A percentile compares a stretch with the other conserved stretches of the same genome.
Conservation (phyloP, 23 tunicate genomes). For the Clavelina lepadiformis region DNA sequence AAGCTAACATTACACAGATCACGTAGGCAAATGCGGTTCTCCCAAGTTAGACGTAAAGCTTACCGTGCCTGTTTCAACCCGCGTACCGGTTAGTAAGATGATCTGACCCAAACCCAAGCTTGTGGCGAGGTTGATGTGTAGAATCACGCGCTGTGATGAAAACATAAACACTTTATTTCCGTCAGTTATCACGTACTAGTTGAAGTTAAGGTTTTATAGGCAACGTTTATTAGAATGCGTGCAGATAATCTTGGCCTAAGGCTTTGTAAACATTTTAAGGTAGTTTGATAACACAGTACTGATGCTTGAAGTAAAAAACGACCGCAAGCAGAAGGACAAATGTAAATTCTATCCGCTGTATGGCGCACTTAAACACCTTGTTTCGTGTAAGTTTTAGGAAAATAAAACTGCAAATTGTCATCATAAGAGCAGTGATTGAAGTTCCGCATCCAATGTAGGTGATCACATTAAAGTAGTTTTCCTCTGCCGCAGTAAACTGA, state of each 20-base stretch:
- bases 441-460: constrained; percentile 89
- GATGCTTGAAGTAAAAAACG: not conserved
- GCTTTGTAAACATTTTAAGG: not conserved
- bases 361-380: constrained; percentile 28
- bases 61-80: constrained; percentile 51
- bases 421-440: constrained; percentile 74
- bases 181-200: not conserved
- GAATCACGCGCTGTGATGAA: constrained; percentile 46
- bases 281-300: not conserved
- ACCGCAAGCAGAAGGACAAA: not conserved
- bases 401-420: constrained; percentile 60
- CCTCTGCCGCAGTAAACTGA: constrained; percentile 48
- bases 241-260: not conserved
- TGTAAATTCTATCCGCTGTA: not conserved
- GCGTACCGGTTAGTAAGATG: constrained; percentile 61
- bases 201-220: not conserved
- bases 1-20: not conserved
- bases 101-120: constrained; percentile 77
- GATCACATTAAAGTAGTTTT: constrained; percentile 49
- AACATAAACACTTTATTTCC: not conserved
- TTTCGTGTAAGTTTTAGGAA: constrained; percentile 36
- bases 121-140: constrained; percentile 61
- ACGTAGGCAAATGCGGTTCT: not conserved
- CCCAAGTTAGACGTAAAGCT: constrained; percentile 1
- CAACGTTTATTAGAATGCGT: not conserved